phyloP scores from a whole-genome alignment of 2,797 vertebrate species.

The Enteromius treurensis region DNA sequence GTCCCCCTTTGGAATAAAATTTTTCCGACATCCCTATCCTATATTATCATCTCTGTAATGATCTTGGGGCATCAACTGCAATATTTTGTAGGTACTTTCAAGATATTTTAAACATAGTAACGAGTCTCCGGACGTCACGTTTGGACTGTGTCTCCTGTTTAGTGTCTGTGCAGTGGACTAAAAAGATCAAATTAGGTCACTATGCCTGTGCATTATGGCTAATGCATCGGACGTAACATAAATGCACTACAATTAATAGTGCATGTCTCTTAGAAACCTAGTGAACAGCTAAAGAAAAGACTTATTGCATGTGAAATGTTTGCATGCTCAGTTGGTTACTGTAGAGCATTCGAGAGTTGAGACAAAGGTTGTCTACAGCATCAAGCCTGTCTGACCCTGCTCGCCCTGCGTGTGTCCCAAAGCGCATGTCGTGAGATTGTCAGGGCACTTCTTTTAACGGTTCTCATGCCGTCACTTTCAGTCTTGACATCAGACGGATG shows the following conservation, averaged over 20 bases:
- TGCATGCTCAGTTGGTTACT: slow-evolving; percentile 19
- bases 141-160: not conserved
- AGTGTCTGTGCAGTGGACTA: not conserved
- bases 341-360: not conserved
- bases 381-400: slow-evolving; percentile 20
- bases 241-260: slow-evolving; percentile 1
- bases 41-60: not conserved
- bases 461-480: slow-evolving; percentile 84
- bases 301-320: slow-evolving; percentile 36
- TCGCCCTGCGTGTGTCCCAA: slow-evolving; percentile 27
- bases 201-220: slow-evolving; percentile 11
- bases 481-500: slow-evolving; percentile 83
- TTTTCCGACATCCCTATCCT: not conserved
- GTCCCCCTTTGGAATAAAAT: not conserved
- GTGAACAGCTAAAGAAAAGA: not conserved
- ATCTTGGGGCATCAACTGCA: not conserved
- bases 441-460: slow-evolving; percentile 69
- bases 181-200: not conserved
- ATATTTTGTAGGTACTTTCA: not conserved
- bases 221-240: not conserved
- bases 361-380: not conserved
- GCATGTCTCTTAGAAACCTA: slow-evolving; percentile 13
- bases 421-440: slow-evolving; percentile 49
- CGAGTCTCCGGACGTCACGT: not conserved
- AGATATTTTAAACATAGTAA: not conserved